Evolutionary conservation across 2,113 vertebrate genomes (phyloP).

Genomic region (Zapornia atra): DNA sequence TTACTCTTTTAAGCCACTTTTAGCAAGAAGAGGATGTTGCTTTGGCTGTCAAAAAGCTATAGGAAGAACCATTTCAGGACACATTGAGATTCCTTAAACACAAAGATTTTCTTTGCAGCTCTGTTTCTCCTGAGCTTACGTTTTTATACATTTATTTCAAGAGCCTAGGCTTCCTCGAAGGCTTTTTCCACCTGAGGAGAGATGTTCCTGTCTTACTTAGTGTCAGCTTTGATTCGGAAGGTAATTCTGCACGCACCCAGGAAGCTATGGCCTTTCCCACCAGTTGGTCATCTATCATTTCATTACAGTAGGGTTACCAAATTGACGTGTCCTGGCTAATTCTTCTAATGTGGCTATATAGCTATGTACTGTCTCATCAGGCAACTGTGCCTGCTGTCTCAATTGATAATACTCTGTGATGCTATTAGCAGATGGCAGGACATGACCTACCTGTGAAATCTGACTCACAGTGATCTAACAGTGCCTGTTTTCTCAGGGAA

Average conservation of each 20-base stretch:
- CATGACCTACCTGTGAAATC: slow-evolving; percentile 11
- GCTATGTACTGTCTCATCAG: not conserved
- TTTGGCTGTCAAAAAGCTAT: slow-evolving; percentile 28
- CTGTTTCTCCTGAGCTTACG: not conserved
- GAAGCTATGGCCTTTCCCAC: not conserved
- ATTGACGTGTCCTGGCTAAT: slow-evolving; percentile 31
- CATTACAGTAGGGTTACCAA: slow-evolving; percentile 34
- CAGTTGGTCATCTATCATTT: slow-evolving; percentile 56
- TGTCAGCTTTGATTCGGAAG: slow-evolving; percentile 30
- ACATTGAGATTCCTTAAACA: not conserved
- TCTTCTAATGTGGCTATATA: not conserved
- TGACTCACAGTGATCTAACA: not conserved
- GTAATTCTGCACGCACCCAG: not conserved
- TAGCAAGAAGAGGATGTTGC: slow-evolving; percentile 6
- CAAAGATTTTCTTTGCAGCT: not conserved
- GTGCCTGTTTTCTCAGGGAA: not conserved
- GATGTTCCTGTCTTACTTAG: not conserved
- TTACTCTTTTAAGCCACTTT: slow-evolving; percentile 36
- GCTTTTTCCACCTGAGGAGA: slow-evolving; percentile 4
- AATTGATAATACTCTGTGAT: slow-evolving; percentile 11
- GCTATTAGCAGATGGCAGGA: slow-evolving; percentile 34
- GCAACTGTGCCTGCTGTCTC: not conserved
- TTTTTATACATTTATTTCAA: slow-evolving; percentile 3
- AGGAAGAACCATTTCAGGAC: not conserved
- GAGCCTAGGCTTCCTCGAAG: not conserved